These are phyloP conservation scores for Leucopsar rothschildi DNA, from an alignment of 2,113 vertebrate species.

Conservation along the genomic window DNA sequence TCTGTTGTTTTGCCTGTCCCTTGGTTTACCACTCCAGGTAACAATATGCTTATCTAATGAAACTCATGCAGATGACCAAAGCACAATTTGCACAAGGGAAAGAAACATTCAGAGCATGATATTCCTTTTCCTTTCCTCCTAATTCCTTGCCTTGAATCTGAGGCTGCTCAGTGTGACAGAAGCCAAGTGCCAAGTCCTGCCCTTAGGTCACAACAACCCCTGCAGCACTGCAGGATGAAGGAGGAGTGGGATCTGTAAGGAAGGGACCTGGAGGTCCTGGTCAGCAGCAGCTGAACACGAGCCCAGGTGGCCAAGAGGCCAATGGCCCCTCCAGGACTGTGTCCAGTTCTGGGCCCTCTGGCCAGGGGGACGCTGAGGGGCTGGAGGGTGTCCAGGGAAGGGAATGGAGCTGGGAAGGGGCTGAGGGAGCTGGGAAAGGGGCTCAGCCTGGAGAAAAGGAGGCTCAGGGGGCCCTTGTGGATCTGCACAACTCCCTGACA, in stretches of 20 bases:
- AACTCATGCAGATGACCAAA: background rate
- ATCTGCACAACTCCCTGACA: background rate
- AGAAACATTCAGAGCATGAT: background rate
- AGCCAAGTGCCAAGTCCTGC: background rate
- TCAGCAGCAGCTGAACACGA: background rate
- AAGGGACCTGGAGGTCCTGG: background rate
- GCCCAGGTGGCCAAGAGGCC: background rate
- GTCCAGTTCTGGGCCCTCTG: background rate
- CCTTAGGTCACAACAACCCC: background rate
- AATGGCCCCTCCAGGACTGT: background rate
- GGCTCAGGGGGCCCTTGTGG: background rate
- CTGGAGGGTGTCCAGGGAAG: background rate
- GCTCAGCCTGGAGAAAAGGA: background rate
- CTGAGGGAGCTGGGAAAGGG: background rate
- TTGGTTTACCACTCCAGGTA: background rate
- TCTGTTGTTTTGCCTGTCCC: background rate
- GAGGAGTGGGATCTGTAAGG: background rate
- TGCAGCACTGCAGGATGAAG: background rate
- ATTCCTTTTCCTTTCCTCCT: background rate
- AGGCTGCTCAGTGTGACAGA: background rate
- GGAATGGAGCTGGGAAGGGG: background rate
- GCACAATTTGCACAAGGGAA: background rate
- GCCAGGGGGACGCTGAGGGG: background rate
- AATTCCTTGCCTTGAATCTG: background rate
- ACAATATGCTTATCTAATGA: rapidly evolving